Evolutionary conservation across 2,113 vertebrate species (phyloP).

Genomic region (Cynocephalus volans): DNA sequence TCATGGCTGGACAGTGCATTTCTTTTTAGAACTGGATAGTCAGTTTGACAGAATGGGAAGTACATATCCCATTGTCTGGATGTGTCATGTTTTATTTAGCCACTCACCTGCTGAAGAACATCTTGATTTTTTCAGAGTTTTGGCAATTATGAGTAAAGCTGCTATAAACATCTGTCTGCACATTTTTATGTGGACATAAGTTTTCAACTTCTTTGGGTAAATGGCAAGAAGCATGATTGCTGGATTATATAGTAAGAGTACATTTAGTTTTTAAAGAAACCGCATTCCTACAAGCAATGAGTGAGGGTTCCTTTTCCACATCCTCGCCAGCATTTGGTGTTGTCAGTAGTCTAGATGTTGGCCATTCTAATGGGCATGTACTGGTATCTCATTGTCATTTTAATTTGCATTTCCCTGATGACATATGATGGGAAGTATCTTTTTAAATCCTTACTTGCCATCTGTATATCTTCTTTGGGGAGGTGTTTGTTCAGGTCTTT

Average conservation of each 20-base stretch:
- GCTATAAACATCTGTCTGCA: background rate
- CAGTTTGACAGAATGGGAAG: too few species aligned
- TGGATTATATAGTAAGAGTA: background rate
- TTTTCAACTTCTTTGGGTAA: background rate
- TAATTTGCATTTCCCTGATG: background rate
- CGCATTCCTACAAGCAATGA: background rate
- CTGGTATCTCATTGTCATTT: background rate
- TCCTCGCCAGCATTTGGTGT: background rate
- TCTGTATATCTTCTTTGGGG: background rate
- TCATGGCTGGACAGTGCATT: background rate
- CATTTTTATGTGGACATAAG: background rate
- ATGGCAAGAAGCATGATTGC: background rate
- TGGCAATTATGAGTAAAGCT: background rate
- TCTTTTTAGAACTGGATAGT: background rate
- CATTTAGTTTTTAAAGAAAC: background rate
- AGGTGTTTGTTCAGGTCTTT: background rate
- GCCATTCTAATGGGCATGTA: background rate
- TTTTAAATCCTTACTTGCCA: background rate
- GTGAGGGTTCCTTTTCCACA: background rate
- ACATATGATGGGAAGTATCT: background rate
- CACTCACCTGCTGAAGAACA: background rate
- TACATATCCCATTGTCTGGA: background rate
- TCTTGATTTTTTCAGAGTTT: background rate
- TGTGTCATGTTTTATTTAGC: background rate
- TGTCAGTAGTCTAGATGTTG: background rate